A percentile compares a stretch with the other conserved stretches of the same genome.
These are phyloP conservation scores for Liodrosophila aerea DNA, from an alignment of 2,888 invertebrate species.

Conservation along the genomic window DNA sequence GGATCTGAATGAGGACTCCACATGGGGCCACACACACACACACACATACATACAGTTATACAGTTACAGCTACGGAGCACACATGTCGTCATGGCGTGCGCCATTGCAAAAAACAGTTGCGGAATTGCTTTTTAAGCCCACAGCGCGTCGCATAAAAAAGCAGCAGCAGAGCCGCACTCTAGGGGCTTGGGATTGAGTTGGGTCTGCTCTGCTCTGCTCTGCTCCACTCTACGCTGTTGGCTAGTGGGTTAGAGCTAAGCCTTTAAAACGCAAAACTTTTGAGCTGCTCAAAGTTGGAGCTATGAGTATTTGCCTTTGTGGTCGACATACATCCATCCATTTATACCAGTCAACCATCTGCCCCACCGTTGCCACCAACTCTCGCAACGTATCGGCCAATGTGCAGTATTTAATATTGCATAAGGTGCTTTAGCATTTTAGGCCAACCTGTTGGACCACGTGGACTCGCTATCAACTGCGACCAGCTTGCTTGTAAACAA, in stretches of 20 bases:
- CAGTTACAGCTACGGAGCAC: conserved; percentile 10
- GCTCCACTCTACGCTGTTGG: conserved; percentile 12
- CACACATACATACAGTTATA: conserved; percentile 8
- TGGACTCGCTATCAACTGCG: conserved; percentile 18
- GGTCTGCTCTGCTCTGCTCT: conserved; percentile 17
- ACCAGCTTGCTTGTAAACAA: conserved; percentile 27
- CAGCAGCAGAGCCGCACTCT: conserved; percentile 59
- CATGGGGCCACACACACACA: conserved; percentile 43
- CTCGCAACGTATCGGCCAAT: conserved; percentile 30
- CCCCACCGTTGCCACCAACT: too few relatives aligned
- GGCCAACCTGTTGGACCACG: conserved; percentile 44
- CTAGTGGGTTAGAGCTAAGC: conserved; percentile 56
- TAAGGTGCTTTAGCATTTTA: conserved; percentile 17
- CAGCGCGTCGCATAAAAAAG: conserved; percentile 70
- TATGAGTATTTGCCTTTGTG: conserved; percentile 65
- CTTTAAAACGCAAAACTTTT: conserved; percentile 75
- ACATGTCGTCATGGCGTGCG: conserved; percentile 43
- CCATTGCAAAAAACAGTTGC: conserved; percentile 72
- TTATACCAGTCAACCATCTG: too few relatives aligned
- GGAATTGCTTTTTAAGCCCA: conserved; percentile 76
- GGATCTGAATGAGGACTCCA: conserved; percentile 57
- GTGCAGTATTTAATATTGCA: conserved; percentile 28
- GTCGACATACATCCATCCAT: too few relatives aligned
- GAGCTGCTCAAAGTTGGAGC: conserved; percentile 71
- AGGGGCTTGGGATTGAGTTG: conserved; percentile 57